Evolutionary conservation across 2,797 vertebrate species (phyloP).

Genomic region (Pseudomugil tenellus): DNA sequence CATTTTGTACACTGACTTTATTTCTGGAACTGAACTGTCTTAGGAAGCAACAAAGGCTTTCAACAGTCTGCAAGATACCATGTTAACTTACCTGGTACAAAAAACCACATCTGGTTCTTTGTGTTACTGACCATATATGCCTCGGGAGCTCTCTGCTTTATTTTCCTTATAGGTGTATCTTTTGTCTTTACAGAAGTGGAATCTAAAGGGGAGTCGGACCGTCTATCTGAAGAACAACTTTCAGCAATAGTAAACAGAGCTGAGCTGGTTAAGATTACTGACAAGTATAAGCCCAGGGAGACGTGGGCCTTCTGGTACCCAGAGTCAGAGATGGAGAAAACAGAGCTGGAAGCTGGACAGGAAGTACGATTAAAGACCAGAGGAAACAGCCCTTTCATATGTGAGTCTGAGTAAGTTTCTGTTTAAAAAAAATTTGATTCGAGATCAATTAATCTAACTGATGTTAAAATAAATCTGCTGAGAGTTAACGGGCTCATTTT

Average conservation of each 20-base stretch:
- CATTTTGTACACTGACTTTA: no score
- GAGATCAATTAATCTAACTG: neutral
- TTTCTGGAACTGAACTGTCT: no score
- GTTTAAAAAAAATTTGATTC: neutral
- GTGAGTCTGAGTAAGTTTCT: constrained; percentile 74
- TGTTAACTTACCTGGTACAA: no score
- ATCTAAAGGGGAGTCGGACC: constrained; percentile 86
- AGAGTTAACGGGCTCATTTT: neutral
- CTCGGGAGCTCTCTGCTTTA: no score
- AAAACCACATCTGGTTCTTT: no score
- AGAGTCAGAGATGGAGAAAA: constrained; percentile 84
- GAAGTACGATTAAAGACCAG: constrained; percentile 87
- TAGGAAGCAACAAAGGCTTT: no score
- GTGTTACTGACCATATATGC: no score
- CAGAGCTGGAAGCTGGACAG: constrained; percentile 85
- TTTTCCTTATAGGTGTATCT: neutral
- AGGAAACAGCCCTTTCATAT: constrained; percentile 88
- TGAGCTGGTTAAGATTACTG: constrained; percentile 82
- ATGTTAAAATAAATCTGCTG: neutral
- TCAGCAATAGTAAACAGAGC: constrained; percentile 80
- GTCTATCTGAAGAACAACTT: constrained; percentile 80
- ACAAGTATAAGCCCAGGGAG: constrained; percentile 73
- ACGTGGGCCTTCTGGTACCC: constrained; percentile 88
- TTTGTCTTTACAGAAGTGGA: constrained; percentile 81
- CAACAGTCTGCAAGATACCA: no score